phyloP scores from a whole-genome alignment of 2,797 vertebrate species.

The Anomalospiza imberbis region DNA sequence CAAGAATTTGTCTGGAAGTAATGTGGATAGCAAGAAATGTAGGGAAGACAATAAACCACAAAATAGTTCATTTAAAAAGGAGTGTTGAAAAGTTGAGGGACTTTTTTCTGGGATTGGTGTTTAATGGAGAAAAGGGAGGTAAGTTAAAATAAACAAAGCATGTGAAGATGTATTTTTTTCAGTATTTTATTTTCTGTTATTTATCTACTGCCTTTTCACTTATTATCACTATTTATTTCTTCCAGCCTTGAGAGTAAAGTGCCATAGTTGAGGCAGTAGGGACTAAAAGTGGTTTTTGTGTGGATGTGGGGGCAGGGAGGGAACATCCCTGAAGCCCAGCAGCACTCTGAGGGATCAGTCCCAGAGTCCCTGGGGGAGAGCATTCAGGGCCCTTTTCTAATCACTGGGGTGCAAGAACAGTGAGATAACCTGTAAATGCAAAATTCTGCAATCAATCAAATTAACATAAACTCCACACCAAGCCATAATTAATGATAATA shows the following conservation, averaged over 20 bases:
- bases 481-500: neutral
- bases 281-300: neutral
- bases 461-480: neutral
- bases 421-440: slow-evolving; percentile 19
- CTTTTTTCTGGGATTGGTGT: neutral
- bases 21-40: neutral
- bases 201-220: neutral
- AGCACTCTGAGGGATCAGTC: neutral
- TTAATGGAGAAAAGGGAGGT: neutral
- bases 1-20: neutral
- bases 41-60: neutral
- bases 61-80: neutral
- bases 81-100: neutral
- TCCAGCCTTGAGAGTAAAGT: neutral
- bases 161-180: neutral
- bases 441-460: slow-evolving; percentile 19
- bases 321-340: neutral
- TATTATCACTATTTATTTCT: neutral
- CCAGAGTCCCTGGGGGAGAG: neutral
- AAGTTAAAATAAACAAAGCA: neutral
- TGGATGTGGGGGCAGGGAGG: neutral
- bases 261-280: neutral
- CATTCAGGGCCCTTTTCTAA: neutral
- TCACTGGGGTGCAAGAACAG: neutral
- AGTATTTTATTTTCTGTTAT: neutral